A percentile compares a stretch with the other conserved stretches of the same genome.
phyloP scores from a whole-genome alignment of 2,888 invertebrate genomes.

The Agrenia bidenticulata region DNA sequence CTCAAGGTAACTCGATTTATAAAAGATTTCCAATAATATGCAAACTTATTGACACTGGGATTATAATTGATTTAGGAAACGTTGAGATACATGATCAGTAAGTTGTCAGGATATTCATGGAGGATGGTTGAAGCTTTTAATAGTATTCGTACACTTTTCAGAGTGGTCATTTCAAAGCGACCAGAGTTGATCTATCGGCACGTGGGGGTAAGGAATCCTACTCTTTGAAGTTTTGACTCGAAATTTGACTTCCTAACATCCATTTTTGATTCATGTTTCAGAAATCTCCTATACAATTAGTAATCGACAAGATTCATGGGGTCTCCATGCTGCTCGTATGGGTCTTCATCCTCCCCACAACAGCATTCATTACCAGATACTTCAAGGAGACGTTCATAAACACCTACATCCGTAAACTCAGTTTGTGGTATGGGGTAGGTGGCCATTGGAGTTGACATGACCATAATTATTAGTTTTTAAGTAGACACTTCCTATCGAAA shows the following conservation, averaged over 20 bases:
- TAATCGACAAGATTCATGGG: constrained; percentile 22
- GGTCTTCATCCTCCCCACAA: constrained; percentile 26
- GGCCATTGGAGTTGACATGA: too few relatives aligned
- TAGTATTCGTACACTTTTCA: background rate
- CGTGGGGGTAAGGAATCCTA: background rate
- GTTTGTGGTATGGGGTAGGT: constrained; percentile 39
- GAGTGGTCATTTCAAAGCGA: background rate
- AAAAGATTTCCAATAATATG: constrained; percentile 3
- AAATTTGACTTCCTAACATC: too few relatives aligned
- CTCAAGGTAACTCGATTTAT: background rate
- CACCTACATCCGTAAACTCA: constrained; percentile 10
- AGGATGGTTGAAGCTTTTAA: background rate
- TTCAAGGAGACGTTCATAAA: constrained; percentile 36
- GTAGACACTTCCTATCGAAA: too few relatives aligned
- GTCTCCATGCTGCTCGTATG: constrained; percentile 26
- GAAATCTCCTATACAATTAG: constrained; percentile 19
- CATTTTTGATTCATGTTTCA: background rate
- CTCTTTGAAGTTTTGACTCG: background rate
- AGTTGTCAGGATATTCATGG: background rate
- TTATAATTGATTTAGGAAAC: background rate
- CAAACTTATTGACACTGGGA: background rate
- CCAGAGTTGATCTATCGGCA: background rate
- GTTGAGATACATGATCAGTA: background rate
- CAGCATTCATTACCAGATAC: constrained; percentile 31
- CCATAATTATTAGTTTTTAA: too few relatives aligned